phyloP scores from a whole-genome alignment of 2,113 vertebrate species.

The Perca fluviatilis region DNA sequence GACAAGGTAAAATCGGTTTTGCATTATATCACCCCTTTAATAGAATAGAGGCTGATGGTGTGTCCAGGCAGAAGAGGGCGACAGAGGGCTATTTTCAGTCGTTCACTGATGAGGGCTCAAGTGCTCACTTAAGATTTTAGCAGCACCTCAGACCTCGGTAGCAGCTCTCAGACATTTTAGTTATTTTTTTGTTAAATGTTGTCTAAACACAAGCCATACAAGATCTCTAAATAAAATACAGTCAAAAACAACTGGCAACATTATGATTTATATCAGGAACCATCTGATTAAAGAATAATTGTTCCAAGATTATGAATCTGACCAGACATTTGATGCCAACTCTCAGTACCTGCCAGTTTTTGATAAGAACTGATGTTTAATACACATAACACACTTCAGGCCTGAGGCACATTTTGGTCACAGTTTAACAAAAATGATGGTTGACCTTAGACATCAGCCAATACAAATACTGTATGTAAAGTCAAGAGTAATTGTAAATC shows the following conservation, averaged over 20 bases:
- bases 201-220: background rate
- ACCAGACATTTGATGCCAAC: background rate
- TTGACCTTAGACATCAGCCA: background rate
- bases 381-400: background rate
- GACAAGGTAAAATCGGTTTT: too few relatives aligned
- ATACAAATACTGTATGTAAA: background rate
- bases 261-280: background rate
- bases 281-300: background rate
- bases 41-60: background rate
- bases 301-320: background rate
- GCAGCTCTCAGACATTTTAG: background rate
- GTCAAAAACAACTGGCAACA: background rate
- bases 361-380: background rate
- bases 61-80: conserved; percentile 50
- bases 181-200: background rate
- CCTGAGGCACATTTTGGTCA: background rate
- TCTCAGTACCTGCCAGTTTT: background rate
- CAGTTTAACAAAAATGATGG: background rate
- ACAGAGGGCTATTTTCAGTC: conserved; percentile 14
- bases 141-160: conserved; percentile 17
- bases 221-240: background rate
- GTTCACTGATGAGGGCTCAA: background rate
- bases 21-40: too few relatives aligned
- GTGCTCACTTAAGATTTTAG: background rate
- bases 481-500: background rate